These are phyloP conservation scores for Tiphia femorata DNA, from an alignment of 2,888 invertebrate genomes.

Conservation along the genomic window DNA sequence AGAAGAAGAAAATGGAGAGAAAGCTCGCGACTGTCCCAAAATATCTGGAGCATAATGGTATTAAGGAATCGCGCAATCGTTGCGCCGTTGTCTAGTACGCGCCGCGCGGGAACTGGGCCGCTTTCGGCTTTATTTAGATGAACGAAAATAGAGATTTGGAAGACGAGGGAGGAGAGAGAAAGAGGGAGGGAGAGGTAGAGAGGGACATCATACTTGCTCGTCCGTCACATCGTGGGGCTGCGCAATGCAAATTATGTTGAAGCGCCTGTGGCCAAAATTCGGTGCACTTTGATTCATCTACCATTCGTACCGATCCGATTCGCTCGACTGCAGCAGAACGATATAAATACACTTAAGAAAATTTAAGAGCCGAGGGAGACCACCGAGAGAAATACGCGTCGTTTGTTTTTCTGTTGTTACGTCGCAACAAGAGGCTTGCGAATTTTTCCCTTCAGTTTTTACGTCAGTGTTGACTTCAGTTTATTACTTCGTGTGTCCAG, in stretches of 20 bases:
- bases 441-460: too few relatives aligned
- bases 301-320: too few relatives aligned
- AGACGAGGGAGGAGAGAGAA: neutral
- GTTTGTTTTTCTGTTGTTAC: too few relatives aligned
- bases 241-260: constrained; percentile 40
- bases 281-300: too few relatives aligned
- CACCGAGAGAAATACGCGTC: too few relatives aligned
- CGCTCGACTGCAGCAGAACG: too few relatives aligned
- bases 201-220: constrained; percentile 30
- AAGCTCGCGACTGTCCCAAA: constrained; percentile 12
- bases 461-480: too few relatives aligned
- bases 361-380: too few relatives aligned
- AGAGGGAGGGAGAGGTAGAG: constrained; percentile 14
- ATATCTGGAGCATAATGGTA: constrained; percentile 53
- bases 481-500: too few relatives aligned
- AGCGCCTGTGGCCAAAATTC: too few relatives aligned
- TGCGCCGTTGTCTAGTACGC: constrained; percentile 47
- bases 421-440: too few relatives aligned
- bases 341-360: too few relatives aligned
- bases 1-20: neutral
- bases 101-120: constrained; percentile 56
- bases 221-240: constrained; percentile 29
- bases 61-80: constrained; percentile 47
- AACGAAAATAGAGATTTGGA: constrained; percentile 55
- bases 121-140: constrained; percentile 65